Percentiles rank a stretch among this genome's conserved stretches.
These are phyloP conservation scores for Nothocercus julius DNA, from an alignment of 2,113 vertebrate species.

Conservation along the genomic window DNA sequence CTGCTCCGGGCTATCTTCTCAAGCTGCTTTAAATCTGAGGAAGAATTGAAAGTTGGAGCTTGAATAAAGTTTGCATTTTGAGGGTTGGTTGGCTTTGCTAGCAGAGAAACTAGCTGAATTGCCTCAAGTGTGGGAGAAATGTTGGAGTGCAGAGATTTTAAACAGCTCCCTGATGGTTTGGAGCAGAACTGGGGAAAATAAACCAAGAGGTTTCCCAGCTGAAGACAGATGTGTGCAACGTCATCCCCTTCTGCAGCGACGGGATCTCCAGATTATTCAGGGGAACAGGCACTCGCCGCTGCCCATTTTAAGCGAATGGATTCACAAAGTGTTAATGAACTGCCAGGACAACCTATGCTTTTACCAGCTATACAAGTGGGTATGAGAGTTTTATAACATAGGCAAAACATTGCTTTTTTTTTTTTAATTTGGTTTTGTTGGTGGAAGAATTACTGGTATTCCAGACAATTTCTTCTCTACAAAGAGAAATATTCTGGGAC, in stretches of 20 bases:
- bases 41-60: background rate
- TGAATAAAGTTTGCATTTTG: slow-evolving; percentile 33
- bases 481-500: background rate
- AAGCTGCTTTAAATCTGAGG: background rate
- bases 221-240: background rate
- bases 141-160: background rate
- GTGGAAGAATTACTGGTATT: background rate
- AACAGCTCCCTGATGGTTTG: background rate
- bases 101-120: background rate
- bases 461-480: background rate
- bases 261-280: background rate
- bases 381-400: background rate
- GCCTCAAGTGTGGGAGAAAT: background rate
- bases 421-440: background rate
- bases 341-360: background rate
- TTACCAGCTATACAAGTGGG: background rate
- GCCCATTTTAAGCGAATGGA: background rate
- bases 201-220: background rate
- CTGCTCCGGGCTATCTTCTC: slow-evolving; percentile 32
- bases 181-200: background rate
- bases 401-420: background rate
- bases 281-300: background rate
- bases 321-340: background rate
- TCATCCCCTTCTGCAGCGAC: background rate
- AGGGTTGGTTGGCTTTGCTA: slow-evolving; percentile 15